Evolutionary conservation across 2,797 vertebrate genomes (phyloP), one percentile per base, ranked within the genome.

Genomic region (Anguilla obscura): DNA sequence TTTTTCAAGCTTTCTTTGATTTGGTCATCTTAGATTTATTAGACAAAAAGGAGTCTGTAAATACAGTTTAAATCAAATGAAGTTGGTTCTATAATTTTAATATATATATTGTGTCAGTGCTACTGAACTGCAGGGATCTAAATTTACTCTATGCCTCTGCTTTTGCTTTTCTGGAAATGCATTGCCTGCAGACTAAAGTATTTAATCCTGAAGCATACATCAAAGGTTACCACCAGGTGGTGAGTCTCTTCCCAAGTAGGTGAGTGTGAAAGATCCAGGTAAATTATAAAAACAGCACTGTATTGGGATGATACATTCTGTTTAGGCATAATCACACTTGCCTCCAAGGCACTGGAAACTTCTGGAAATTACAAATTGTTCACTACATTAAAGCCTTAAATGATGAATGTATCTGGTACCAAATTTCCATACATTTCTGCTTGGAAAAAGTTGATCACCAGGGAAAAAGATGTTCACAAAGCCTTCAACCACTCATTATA

Each of bases 121-220:
- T 91, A 95, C 94, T 93, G 90, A 97, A 94, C 97, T 89, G 96
- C 97, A 94, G 97, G 97, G 97, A 96, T 96, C 95, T 97, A 97
- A 97, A 97, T 97, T 96, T 96, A 94, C 96, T 97, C 95, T 94
- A 92, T 95, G 94, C 95, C 96, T 96, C 96, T 95, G 93, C 95
- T 95, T 52, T 52, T 52, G 10, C 93, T 95, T 96, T 93, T 95
- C 95, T 96, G 94, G 95, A 96, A 95, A 96, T 92, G 94, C 94
- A 95, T 93, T 95, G 96, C 97, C 95, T 96, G 96, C 97, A 95
- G 96, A 97, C 97, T 97, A 96, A 97, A 98, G 98, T 97, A 98
- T 98, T 98, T 97, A 98, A 97, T 97, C 97, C 97, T 97, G 97
- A 98, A 98, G 97, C 96, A 96, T 96, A 97, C 97, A 97, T 98